Conservation (phyloP, 2,888 invertebrate species). For the Oscheius onirici region DNA sequence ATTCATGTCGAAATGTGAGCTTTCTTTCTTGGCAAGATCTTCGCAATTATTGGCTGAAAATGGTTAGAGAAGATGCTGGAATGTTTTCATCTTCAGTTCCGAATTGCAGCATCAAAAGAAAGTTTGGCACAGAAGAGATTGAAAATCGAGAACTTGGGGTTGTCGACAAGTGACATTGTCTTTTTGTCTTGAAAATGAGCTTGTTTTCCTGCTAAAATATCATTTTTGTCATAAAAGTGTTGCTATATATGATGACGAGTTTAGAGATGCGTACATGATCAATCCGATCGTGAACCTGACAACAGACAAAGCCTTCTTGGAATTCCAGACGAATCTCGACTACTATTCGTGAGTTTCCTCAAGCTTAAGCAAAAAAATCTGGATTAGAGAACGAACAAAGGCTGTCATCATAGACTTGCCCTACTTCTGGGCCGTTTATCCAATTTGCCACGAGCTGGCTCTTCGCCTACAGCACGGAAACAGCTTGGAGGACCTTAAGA, state of each 20-base stretch:
- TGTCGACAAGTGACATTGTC: too few species aligned
- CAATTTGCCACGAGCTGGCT: conserved; percentile 1
- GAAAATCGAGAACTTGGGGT: too few species aligned
- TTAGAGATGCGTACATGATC: background rate
- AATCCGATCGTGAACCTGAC: background rate
- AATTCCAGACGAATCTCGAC: conserved; percentile 16
- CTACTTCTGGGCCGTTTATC: background rate
- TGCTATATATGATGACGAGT: background rate
- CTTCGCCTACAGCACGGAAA: background rate
- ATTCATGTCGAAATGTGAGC: conserved; percentile 1
- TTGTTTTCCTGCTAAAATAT: background rate
- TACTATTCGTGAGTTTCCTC: conserved; percentile 13
- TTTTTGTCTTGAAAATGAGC: too few species aligned
- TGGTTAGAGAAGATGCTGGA: background rate
- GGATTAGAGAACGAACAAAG: background rate
- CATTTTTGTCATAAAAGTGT: background rate
- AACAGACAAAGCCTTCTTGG: background rate
- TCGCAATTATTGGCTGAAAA: background rate
- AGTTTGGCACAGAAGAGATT: too few species aligned
- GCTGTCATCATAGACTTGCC: conserved; percentile 21
- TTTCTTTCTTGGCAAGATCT: background rate
- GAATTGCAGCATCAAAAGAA: background rate
- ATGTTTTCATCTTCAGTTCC: background rate
- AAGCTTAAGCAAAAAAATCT: too few species aligned
- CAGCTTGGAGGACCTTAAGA: background rate